Evolutionary conservation across 2,113 vertebrate genomes (phyloP).

Genomic region (Gulo gulo): DNA sequence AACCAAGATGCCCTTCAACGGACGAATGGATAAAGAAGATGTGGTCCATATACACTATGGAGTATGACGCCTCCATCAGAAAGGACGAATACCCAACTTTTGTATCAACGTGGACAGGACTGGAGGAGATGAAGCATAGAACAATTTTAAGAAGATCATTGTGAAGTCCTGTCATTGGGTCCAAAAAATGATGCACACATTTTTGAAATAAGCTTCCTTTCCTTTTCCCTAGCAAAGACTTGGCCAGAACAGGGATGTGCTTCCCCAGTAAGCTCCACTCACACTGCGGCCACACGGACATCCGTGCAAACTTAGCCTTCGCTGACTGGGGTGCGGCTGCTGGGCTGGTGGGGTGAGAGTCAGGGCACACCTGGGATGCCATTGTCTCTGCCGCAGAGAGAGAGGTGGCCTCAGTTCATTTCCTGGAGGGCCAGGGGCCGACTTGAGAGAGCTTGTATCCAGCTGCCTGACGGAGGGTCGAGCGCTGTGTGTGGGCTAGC

Average conservation of each 20-base stretch:
- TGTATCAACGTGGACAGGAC: too few relatives aligned
- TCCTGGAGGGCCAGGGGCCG: fast-evolving
- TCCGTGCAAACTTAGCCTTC: fast-evolving
- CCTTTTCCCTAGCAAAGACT: neutral
- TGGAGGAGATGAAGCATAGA: too few relatives aligned
- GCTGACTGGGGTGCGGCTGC: fast-evolving
- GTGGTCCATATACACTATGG: too few relatives aligned
- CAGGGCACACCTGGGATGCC: neutral
- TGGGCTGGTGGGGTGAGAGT: too few relatives aligned
- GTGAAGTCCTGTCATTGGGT: fast-evolving
- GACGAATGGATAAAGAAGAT: too few relatives aligned
- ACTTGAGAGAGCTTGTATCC: neutral
- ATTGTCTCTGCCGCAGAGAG: neutral
- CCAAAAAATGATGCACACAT: neutral
- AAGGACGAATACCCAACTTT: too few relatives aligned
- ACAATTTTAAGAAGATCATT: neutral
- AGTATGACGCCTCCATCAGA: too few relatives aligned
- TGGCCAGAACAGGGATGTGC: fast-evolving
- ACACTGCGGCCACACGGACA: fast-evolving
- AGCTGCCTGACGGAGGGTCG: neutral
- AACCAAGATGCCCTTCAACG: too few relatives aligned
- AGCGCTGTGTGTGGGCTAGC: neutral
- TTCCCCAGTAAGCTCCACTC: neutral
- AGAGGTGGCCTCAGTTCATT: neutral
- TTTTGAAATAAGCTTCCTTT: neutral